Percentiles rank a stretch among this genome's conserved stretches.
Evolutionary conservation across 2,888 invertebrate genomes (phyloP).

Genomic region (Sceliomorpha sp.): DNA sequence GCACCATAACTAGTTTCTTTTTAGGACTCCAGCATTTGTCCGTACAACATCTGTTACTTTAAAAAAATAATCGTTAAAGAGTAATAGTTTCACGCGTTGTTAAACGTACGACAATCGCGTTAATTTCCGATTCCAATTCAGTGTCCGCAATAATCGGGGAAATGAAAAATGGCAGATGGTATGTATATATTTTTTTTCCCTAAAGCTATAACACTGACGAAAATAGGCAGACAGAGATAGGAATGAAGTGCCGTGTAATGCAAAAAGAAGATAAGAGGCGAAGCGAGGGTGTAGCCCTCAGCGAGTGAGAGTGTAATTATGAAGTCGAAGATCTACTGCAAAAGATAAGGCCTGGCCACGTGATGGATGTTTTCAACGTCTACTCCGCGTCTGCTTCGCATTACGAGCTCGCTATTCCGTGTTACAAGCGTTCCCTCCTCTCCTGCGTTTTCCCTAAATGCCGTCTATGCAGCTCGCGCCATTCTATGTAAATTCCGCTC

Average conservation of each 20-base stretch:
- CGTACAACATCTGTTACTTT: too few species aligned
- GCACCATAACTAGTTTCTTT: too few species aligned
- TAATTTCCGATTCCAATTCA: constrained; percentile 32
- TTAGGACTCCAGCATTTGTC: too few species aligned
- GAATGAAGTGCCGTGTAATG: constrained; percentile 50
- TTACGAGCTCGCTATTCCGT: constrained; percentile 62
- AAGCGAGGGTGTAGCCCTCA: constrained; percentile 55
- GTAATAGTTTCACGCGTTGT: too few species aligned
- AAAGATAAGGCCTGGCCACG: constrained; percentile 74
- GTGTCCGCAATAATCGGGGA: constrained; percentile 35
- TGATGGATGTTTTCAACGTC: constrained; percentile 81
- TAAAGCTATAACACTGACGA: constrained; percentile 48
- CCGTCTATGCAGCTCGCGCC: constrained; percentile 66
- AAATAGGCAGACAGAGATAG: constrained; percentile 52
- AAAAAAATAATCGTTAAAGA: too few species aligned
- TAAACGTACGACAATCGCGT: constrained; percentile 33
- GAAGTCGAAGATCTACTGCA: constrained; percentile 76
- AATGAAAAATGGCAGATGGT: constrained; percentile 49
- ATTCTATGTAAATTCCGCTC: constrained; percentile 76
- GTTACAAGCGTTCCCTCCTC: constrained; percentile 52
- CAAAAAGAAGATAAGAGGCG: constrained; percentile 55
- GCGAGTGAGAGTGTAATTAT: constrained; percentile 78
- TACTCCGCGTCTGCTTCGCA: constrained; percentile 78
- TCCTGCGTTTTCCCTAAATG: constrained; percentile 63
- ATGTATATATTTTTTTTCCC: constrained; percentile 46